phyloP scores from a whole-genome alignment of 2,888 invertebrate species.

The Conchocele bisecta region DNA sequence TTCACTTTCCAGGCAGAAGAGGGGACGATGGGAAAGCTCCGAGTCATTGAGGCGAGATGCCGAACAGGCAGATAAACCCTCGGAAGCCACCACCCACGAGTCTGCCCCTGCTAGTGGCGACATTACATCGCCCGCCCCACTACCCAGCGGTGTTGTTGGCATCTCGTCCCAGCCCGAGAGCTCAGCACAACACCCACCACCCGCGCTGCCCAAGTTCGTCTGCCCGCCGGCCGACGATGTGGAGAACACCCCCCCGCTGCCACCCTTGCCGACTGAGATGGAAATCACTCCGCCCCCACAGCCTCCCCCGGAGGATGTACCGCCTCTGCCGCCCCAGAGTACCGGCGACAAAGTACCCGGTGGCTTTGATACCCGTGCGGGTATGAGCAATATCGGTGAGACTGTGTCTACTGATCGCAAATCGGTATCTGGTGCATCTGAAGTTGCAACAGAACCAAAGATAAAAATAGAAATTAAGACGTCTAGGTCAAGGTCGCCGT shows the following conservation, averaged over 20 bases:
- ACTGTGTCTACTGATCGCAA: no score
- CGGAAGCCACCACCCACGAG: background rate
- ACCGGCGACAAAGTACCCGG: background rate
- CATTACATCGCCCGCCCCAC: no score
- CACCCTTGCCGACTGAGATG: background rate
- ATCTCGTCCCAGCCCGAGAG: no score
- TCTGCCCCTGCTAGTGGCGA: background rate
- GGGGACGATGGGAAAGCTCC: constrained; percentile 53
- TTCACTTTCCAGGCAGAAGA: constrained; percentile 36
- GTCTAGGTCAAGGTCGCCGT: constrained; percentile 17
- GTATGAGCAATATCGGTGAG: no score
- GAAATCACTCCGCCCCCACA: background rate
- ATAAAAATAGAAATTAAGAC: constrained; percentile 6
- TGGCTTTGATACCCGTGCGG: no score
- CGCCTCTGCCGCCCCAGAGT: background rate
- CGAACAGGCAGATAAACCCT: background rate
- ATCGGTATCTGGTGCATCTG: background rate
- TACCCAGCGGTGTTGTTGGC: no score
- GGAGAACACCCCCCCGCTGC: background rate
- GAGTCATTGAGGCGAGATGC: constrained; percentile 8
- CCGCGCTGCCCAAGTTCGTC: no score
- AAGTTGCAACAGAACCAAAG: constrained; percentile 4
- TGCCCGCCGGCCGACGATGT: no score
- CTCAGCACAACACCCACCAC: no score
- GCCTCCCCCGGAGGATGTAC: background rate